Evolutionary conservation across 1,140 invertebrate genomes (phyloP), one percentile per base, ranked within the genome.

Genomic region (Drosophila carrolli): DNA sequence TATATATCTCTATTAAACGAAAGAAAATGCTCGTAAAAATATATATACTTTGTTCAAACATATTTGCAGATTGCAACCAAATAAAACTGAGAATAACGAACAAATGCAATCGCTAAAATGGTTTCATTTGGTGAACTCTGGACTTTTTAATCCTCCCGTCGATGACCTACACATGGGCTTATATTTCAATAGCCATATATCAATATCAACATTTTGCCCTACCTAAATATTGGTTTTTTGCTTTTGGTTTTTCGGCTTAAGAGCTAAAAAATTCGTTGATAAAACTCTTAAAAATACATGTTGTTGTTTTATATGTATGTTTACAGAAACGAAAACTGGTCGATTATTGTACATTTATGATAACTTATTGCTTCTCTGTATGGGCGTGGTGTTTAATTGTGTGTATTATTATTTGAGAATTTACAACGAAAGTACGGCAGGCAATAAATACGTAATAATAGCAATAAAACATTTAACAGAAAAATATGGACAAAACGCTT

Each of bases 401-500:
- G 35, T 76, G 57, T 74, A 46, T 61, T 54, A 77, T 75, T 66
- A 78, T 75, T 78, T 70, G 57, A 61, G 60, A 79, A 40, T 73
- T 71, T 88, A 79, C 74, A 88, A 88, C 84, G 59, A 83, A 83
- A 89, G 37, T 83, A 89, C 56, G 55, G 80, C 83, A 88, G 80
- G 83, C 83, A 88, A 84, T 86, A 88, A 86, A 79, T 89, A 84
- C 79, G 75, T 89, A 84, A 89, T 75, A 83, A 38, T 55, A 77
- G 63, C 65, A 78, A 76, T 81, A 74, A 71, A 63, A 72, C 62
- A 71, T 47, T 53, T 40, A 53, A 71, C 35, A 41, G 27, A 67
- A 59, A 38, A 59, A 59, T 63, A 57, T 68, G 74, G 72, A 89
- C 75, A 70, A 79, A 86, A 80, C 72, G 93, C 95, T 95, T 95